These are phyloP conservation scores for Ramphastos sulfuratus DNA, from an alignment of 2,113 vertebrate species.

Conservation along the genomic window DNA sequence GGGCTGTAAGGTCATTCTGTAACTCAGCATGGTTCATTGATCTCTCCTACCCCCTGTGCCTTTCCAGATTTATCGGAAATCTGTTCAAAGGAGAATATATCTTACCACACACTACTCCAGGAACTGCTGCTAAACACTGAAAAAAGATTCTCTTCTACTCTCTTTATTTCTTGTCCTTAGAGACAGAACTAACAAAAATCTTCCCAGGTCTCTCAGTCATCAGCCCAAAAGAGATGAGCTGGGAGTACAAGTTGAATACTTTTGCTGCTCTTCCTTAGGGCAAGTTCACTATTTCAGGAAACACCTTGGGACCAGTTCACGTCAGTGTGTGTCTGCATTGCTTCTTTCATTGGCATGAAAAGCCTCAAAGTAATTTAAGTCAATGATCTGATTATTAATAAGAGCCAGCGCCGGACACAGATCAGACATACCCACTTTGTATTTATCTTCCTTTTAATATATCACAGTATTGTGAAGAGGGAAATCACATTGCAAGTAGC, in stretches of 20 bases:
- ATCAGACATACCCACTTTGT: not conserved
- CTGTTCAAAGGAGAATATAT: constrained; percentile 41
- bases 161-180: constrained; percentile 27
- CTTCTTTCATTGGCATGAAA: constrained; percentile 13
- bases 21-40: constrained; percentile 50
- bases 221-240: constrained; percentile 20
- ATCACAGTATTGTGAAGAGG: not conserved
- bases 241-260: not conserved
- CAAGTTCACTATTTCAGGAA: constrained; percentile 33
- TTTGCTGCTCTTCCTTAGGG: constrained; percentile 12
- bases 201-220: constrained; percentile 12
- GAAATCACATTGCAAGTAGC: not conserved
- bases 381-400: constrained; percentile 36
- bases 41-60: constrained; percentile 37
- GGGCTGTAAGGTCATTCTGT: constrained; percentile 53
- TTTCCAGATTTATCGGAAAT: constrained; percentile 67
- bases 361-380: constrained; percentile 32
- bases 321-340: constrained; percentile 7
- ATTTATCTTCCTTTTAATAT: constrained; percentile 3
- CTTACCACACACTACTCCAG: not conserved
- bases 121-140: constrained; percentile 28
- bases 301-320: not conserved
- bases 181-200: constrained; percentile 10
- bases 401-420: not conserved
- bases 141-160: constrained; percentile 30